Evolutionary conservation across 2,113 vertebrate genomes (phyloP), one percentile per base, ranked within the genome.

Genomic region (Saccopteryx bilineata): DNA sequence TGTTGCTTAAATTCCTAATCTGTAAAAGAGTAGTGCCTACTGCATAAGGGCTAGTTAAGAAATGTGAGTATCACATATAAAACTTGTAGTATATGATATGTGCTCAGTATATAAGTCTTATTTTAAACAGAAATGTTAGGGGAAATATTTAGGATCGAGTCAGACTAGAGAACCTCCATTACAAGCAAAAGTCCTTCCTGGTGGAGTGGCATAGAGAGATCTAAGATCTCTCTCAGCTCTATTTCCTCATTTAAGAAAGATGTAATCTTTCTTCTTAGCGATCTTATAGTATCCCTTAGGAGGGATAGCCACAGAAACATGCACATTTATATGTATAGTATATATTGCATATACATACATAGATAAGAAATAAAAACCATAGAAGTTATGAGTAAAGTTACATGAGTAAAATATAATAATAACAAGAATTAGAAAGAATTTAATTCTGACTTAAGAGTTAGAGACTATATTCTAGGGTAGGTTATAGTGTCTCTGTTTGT

Each of bases 361-460:
- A 61, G 14, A 74, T 18, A 24, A 79, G 19, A 90, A 94, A 94
- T 33, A 46, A 80, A 95, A 56, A 9, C 3, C 24, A 15, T 23
- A 52, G 52, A 33, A 63, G 18, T 28, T 68, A 68, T 56, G 39
- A 65, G 65, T 72, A 80, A 88, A 80, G 39, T 39, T 39, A 39
- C 39, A 68, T 56, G 39, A 65, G 65, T 72, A 80, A 88, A 80
- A 89, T 71, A 50, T 7, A 91, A 50, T 0, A 74, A 69, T 71
- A 48, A 90, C 6, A 86, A 68, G 7, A 87, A 68, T 33, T 60
- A 89, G 23, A 81, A 72, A 87, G 31, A 90, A 71, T 61, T 75
- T 26, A 72, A 82, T 69, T 58, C 58, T 94, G 48, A 78, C 24
- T 88, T 87, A n/a, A n/a, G 23, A 93, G 85, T 31, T 81, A 11